Evolutionary conservation across 1,140 invertebrate genomes (phyloP).

Genomic region (Zophobas atratus): DNA sequence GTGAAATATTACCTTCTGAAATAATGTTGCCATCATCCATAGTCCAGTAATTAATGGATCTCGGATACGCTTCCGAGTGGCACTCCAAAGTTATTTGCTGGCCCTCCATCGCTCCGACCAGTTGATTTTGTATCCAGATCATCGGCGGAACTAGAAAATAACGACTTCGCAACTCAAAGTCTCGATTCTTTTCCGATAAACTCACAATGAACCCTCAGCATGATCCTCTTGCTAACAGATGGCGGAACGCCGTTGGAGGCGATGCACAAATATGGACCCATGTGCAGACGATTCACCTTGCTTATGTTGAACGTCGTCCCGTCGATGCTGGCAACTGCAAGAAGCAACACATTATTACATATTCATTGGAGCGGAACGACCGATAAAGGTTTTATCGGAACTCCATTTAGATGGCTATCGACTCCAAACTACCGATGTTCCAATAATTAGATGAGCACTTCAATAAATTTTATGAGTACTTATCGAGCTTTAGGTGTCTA

Average conservation of each 20-base stretch:
- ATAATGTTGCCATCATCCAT: slow-evolving; percentile 85
- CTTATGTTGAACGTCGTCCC: slow-evolving; percentile 67
- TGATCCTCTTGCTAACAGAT: slow-evolving; percentile 83
- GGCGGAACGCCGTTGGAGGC: slow-evolving; percentile 86
- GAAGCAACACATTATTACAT: slow-evolving; percentile 42
- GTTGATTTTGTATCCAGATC: slow-evolving; percentile 89
- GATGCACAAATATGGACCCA: slow-evolving; percentile 70
- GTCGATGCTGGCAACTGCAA: slow-evolving; percentile 66
- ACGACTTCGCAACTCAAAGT: not conserved
- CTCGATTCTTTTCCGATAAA: slow-evolving; percentile 59
- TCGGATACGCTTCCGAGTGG: slow-evolving; percentile 89
- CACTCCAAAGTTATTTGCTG: slow-evolving; percentile 85
- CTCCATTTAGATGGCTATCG: slow-evolving; percentile 44
- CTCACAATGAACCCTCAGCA: slow-evolving; percentile 84
- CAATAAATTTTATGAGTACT: slow-evolving; percentile 31
- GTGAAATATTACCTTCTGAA: slow-evolving; percentile 77
- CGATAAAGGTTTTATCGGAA: slow-evolving; percentile 34
- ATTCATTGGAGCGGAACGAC: slow-evolving; percentile 42
- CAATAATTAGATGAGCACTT: slow-evolving; percentile 38
- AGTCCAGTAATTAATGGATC: slow-evolving; percentile 90
- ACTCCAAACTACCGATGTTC: slow-evolving; percentile 32
- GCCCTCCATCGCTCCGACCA: slow-evolving; percentile 84
- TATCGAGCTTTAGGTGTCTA: slow-evolving; percentile 35
- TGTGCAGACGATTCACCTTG: slow-evolving; percentile 66
- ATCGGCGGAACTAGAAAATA: slow-evolving; percentile 82